Evolutionary conservation across 92 coral and sea anemone species (phyloP).

Genomic region (Isaurus tuberculatus): DNA sequence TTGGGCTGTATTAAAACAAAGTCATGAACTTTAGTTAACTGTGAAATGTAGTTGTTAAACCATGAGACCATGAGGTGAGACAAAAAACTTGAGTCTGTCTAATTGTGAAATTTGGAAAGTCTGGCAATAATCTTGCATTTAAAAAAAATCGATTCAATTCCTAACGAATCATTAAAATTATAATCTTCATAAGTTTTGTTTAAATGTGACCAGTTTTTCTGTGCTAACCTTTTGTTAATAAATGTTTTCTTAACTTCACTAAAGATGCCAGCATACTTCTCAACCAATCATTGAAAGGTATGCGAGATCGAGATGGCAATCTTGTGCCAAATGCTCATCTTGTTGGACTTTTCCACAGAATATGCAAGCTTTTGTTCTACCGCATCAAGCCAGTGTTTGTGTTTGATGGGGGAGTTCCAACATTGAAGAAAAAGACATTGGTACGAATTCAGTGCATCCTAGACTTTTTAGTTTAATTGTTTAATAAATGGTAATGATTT

Average conservation of each 20-base stretch:
- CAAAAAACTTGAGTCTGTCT: no score
- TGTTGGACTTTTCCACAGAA: conserved; percentile 80
- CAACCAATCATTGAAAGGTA: conserved; percentile 91
- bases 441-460: no score
- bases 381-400: conserved; percentile 95
- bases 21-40: no score
- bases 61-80: no score
- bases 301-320: conserved; percentile 86
- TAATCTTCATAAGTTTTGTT: no score
- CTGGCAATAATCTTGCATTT: no score
- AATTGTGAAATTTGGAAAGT: no score
- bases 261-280: conserved; percentile 90
- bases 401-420: conserved; percentile 98
- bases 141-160: no score
- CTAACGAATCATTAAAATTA: no score
- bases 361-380: conserved; percentile 92
- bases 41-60: no score
- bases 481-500: not conserved
- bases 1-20: no score
- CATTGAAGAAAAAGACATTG: conserved; percentile 94
- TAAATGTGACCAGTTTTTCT: no score
- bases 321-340: conserved; percentile 93
- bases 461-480: not conserved
- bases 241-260: conserved; percentile 41
- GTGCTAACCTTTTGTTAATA: not conserved